Conservation (phyloP, 2,888 invertebrate genomes). For the Nymphalis urticae region DNA sequence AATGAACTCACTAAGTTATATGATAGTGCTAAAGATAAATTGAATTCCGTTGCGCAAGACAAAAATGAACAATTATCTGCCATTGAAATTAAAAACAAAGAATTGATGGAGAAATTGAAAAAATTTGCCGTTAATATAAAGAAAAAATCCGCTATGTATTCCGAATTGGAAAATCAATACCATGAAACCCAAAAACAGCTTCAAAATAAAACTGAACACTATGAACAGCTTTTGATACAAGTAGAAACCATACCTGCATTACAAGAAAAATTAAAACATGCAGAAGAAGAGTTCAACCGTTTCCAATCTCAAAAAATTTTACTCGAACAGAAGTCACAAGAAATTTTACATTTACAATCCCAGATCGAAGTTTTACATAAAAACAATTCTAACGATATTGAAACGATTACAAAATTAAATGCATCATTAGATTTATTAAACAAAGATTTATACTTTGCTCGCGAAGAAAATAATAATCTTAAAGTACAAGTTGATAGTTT, state of each 20-base stretch:
- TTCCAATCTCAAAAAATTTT: slow-evolving; percentile 56
- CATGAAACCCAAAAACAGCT: slow-evolving; percentile 62
- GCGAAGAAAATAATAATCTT: slow-evolving; percentile 56
- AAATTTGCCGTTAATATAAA: slow-evolving; percentile 89
- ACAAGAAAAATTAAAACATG: slow-evolving; percentile 66
- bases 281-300: slow-evolving; percentile 66
- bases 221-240: slow-evolving; percentile 63
- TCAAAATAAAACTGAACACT: slow-evolving; percentile 55
- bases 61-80: slow-evolving; percentile 66
- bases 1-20: slow-evolving; percentile 74
- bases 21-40: slow-evolving; percentile 64
- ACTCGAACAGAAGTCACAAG: slow-evolving; percentile 57
- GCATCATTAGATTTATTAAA: slow-evolving; percentile 51
- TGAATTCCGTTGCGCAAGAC: slow-evolving; percentile 61
- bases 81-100: slow-evolving; percentile 84
- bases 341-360: slow-evolving; percentile 50
- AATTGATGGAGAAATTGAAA: slow-evolving; percentile 88
- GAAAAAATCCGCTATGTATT: slow-evolving; percentile 84
- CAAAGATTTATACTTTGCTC: slow-evolving; percentile 53
- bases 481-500: slow-evolving; percentile 60
- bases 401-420: slow-evolving; percentile 54
- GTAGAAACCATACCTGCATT: slow-evolving; percentile 62
- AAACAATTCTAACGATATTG: slow-evolving; percentile 40
- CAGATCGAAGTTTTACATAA: slow-evolving; percentile 43
- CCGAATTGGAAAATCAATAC: slow-evolving; percentile 83